Evolutionary conservation across 2,113 vertebrate species (phyloP), one percentile per base, ranked within the genome.

Genomic region (Catharus fuscescens): DNA sequence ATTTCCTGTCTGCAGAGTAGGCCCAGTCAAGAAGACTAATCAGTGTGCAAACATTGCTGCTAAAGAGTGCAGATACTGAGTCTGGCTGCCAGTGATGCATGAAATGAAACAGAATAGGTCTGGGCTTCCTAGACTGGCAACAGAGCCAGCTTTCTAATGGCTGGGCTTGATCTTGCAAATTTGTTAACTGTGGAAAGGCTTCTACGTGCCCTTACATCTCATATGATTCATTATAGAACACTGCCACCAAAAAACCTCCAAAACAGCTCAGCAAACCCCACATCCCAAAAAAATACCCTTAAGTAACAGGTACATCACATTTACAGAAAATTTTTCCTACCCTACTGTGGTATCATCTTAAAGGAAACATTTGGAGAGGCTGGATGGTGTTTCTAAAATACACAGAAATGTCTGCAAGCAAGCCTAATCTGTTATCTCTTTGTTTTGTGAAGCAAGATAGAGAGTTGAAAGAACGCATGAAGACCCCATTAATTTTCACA

Each of bases 1-100:
- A 95, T 92, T 93, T 93, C 48, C 90, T 90, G 71, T 70, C 64
- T 93, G 67, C 80, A 94, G 88, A 95, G 84, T 71, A 88, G 71
- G 67, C 85, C 47, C 85, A 90, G 93, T 95, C 85, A 78, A 80
- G 76, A 78, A 83, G 88, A 78, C 67, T 95, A 90, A 96, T 95
- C 81, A 80, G 82, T 78, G 81, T 96, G 90, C 92, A 95, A 93
- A 92, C 85, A 71, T 67, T 83, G 82, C 76, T 0, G 0, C 82
- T 90, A 18, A 92, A 83, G 88, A 90, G 78, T 42, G 29, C 50
- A 66, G 71, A 38, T 83, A 47, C 59, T 23, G 64, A 90, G 64
- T 64, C 86, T 94, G 87, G 54, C 90, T 94, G 87, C 79, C 79
- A 70, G 56, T 32, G 76, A 61, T 86, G 90, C 88, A 23, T 88